Evolutionary conservation across 2,113 vertebrate genomes (phyloP).

Genomic region (Sardina pilchardus): DNA sequence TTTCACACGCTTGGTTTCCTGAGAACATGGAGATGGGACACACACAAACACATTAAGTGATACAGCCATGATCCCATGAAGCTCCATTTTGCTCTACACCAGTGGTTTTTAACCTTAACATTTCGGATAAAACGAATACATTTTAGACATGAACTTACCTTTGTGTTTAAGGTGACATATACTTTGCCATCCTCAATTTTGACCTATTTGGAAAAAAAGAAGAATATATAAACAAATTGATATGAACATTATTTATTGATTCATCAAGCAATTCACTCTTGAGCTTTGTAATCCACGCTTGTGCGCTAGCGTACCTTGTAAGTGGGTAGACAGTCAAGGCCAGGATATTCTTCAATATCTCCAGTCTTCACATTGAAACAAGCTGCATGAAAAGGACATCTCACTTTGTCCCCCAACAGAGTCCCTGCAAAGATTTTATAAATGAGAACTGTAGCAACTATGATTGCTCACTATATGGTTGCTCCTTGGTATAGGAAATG

Average conservation of each 20-base stretch:
- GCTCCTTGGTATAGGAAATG: no score
- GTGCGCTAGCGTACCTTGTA: conserved; percentile 65
- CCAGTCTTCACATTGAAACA: conserved; percentile 84
- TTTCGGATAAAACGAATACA: background rate
- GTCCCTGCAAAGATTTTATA: conserved; percentile 65
- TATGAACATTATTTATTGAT: background rate
- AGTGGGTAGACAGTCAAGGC: conserved; percentile 76
- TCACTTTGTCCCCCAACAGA: conserved; percentile 73
- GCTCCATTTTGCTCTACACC: background rate
- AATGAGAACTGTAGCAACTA: background rate
- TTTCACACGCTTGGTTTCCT: conserved; percentile 75
- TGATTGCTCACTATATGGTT: no score
- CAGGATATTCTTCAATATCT: conserved; percentile 87
- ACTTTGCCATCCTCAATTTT: conserved; percentile 76
- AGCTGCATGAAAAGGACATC: conserved; percentile 85
- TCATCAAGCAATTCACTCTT: background rate
- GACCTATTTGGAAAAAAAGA: conserved; percentile 67
- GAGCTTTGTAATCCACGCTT: background rate
- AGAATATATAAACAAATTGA: background rate
- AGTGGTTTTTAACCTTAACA: no score
- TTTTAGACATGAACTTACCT: conserved; percentile 63
- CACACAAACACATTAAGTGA: background rate
- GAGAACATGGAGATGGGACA: background rate
- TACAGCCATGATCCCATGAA: no score
- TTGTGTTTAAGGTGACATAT: conserved; percentile 71